Evolutionary conservation across 2,888 invertebrate species (phyloP).

Genomic region (Pheosia tremula): DNA sequence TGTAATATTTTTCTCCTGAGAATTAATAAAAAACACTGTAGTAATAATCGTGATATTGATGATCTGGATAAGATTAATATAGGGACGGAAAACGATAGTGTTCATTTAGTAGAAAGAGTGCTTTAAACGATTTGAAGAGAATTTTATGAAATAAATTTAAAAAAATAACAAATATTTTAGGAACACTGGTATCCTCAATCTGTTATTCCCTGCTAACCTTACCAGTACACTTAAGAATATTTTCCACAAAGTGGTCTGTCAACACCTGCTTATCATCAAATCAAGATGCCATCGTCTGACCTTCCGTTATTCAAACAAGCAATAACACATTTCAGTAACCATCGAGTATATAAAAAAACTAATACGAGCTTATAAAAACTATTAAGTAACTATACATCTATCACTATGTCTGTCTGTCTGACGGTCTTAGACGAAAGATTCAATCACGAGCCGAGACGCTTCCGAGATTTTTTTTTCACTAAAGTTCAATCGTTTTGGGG

Average conservation of each 20-base stretch:
- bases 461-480: slow-evolving; percentile 68
- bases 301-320: slow-evolving; percentile 5
- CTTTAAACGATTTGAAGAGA: no score
- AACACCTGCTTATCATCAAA: not conserved
- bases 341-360: slow-evolving; percentile 46
- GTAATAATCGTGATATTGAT: not conserved
- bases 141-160: no score
- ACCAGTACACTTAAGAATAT: not conserved
- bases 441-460: slow-evolving; percentile 71
- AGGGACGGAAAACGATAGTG: no score
- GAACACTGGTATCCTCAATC: slow-evolving; percentile 1
- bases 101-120: no score
- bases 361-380: slow-evolving; percentile 59
- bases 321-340: slow-evolving; percentile 14
- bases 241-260: not conserved
- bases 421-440: slow-evolving; percentile 70
- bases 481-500: slow-evolving; percentile 63
- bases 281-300: slow-evolving; percentile 5
- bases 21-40: not conserved
- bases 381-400: slow-evolving; percentile 59
- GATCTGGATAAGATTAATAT: no score
- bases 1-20: not conserved
- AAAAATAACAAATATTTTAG: not conserved
- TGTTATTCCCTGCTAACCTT: not conserved
- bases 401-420: slow-evolving; percentile 52